Evolutionary conservation across 2,888 invertebrate genomes (phyloP), one percentile per base, ranked within the genome.

Genomic region (Plemyria rubiginata): DNA sequence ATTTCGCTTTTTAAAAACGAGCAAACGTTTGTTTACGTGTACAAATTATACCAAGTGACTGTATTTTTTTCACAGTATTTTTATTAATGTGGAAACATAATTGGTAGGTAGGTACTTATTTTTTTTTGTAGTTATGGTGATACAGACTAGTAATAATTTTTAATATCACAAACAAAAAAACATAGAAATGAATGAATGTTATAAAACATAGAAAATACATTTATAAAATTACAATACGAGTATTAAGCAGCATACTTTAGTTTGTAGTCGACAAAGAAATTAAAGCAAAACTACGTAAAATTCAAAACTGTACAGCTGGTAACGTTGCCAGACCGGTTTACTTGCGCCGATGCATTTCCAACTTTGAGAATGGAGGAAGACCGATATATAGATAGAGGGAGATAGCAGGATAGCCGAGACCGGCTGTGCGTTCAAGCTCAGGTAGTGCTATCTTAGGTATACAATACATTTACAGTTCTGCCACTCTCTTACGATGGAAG

Each of bases 401-500:
- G 75, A 76, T 68, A 67, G 77, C 62, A 68, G 71, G 75, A 76
- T 68, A 67, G 77, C 62, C 67, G 71, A 78, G 78, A 87, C 86
- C 83, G 84, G 87, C 83, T 74, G 73, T 71, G 79, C 86, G 73
- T 71, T 79, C 85, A 85, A 85, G 86, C 83, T 84, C 78, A 70
- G 74, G 74, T 56, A 46, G 54, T 54, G 9, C 12, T 22, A 38
- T 45, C 12, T 15, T 15, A n/a, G n/a, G n/a, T 54, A 32, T 32
- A 15, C 28, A 13, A 40, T 41, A 12, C 9, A n/a, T 11, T 43
- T 43, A 45, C 32, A 45, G 45, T 45, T 43, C 54, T 16, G 16
- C 29, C 13, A 28, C 2, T 54, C 29, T 54, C 9, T 29, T 54
- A 43, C 11, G 32, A 53, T 13, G 41, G 12, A 13, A n/a, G 16